phyloP scores from a whole-genome alignment of 2,888 invertebrate species.

The Xylota sylvarum region DNA sequence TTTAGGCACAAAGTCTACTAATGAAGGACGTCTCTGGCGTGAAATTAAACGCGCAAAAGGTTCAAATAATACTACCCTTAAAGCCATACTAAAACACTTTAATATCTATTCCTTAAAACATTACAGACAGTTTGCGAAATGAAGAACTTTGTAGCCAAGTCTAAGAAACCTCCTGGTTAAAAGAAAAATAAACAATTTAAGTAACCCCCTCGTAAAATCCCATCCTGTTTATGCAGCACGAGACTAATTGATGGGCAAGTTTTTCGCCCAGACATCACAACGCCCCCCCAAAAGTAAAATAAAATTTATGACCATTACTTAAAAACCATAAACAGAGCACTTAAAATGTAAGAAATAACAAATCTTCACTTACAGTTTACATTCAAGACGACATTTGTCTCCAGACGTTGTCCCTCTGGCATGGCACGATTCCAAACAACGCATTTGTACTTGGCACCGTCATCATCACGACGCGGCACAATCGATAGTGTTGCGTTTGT shows the following conservation, averaged over 20 bases:
- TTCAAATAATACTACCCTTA: no score
- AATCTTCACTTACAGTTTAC: conserved; percentile 92
- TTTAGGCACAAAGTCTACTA: no score
- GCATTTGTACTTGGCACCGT: conserved; percentile 93
- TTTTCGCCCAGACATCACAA: not conserved
- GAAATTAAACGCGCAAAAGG: no score
- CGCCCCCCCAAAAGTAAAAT: conserved; percentile 18
- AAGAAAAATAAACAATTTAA: not conserved
- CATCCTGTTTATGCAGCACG: conserved; percentile 9
- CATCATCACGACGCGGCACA: conserved; percentile 93
- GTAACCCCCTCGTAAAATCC: not conserved
- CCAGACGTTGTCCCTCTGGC: conserved; percentile 91
- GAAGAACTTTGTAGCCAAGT: not conserved
- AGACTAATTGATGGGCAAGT: conserved; percentile 35
- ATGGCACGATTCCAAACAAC: conserved; percentile 96
- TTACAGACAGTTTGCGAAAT: no score
- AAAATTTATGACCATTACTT: conserved; percentile 36
- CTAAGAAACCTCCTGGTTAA: not conserved
- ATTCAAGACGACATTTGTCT: conserved; percentile 91
- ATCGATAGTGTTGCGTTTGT: conserved; percentile 91
- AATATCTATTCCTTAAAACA: no score
- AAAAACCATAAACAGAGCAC: conserved; percentile 40
- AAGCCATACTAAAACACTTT: no score
- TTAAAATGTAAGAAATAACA: conserved; percentile 61
- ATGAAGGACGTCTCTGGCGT: no score